A percentile compares a stretch with the other conserved stretches of the same genome.
phyloP scores from a whole-genome alignment of 2,888 invertebrate species.

The Cryptocephalus primarius region DNA sequence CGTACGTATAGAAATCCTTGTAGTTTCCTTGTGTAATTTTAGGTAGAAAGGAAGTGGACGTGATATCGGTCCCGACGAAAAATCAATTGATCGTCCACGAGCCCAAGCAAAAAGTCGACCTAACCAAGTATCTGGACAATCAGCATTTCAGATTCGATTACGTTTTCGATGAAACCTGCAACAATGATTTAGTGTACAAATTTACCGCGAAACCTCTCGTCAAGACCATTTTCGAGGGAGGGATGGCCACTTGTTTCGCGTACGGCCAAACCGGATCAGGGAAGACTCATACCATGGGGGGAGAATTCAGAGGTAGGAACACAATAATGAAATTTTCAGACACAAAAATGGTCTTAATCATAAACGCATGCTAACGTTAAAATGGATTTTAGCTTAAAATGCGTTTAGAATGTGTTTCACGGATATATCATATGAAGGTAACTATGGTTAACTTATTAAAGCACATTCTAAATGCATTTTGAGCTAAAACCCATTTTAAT shows the following conservation, averaged over 20 bases:
- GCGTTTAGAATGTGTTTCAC: too few species aligned
- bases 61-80: conserved; percentile 89
- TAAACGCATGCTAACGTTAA: too few species aligned
- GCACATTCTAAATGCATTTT: too few species aligned
- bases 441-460: too few species aligned
- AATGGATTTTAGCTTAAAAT: too few species aligned
- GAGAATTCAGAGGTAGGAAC: conserved; percentile 79
- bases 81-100: conserved; percentile 80
- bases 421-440: too few species aligned
- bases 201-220: conserved; percentile 98
- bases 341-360: too few species aligned
- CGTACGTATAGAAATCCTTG: too few species aligned
- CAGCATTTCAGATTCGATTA: conserved; percentile 98
- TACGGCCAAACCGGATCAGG: conserved; percentile 98
- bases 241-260: conserved; percentile 99
- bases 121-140: conserved; percentile 97
- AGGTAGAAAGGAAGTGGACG: conserved; percentile 81
- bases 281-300: conserved; percentile 99
- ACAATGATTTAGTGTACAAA: conserved; percentile 94
- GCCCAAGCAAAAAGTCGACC: conserved; percentile 90
- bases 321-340: too few species aligned
- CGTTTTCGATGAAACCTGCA: conserved; percentile 91
- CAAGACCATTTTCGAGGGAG: conserved; percentile 95
- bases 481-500: too few species aligned
- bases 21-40: background rate